phyloP scores from a whole-genome alignment of 2,113 vertebrate species.

The Dinomys branickii region DNA sequence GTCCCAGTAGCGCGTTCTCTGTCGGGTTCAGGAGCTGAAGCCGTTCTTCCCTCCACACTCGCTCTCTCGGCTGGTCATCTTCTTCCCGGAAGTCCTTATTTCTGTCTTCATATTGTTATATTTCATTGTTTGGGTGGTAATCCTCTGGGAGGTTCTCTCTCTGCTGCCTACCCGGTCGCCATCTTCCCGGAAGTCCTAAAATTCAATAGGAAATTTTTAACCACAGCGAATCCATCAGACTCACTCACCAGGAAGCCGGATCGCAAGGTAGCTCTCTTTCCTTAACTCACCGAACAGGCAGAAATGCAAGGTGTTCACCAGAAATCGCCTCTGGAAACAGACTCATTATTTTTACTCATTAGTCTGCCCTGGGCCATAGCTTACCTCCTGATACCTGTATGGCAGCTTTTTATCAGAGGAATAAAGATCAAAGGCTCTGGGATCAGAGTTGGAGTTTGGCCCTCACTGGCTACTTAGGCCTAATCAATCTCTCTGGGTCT shows the following conservation, averaged over 20 bases:
- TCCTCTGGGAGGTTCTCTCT: too few relatives aligned
- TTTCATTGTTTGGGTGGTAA: too few relatives aligned
- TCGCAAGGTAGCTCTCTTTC: neutral
- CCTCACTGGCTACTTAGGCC: neutral
- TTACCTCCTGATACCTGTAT: neutral
- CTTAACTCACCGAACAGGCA: neutral
- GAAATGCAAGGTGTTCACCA: neutral
- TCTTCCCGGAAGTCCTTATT: too few relatives aligned
- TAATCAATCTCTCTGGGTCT: constrained; percentile 14
- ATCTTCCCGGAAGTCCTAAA: too few relatives aligned
- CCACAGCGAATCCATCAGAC: neutral
- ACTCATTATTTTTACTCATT: neutral
- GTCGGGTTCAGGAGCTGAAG: too few relatives aligned
- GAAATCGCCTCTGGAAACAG: neutral
- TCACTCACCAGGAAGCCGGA: neutral
- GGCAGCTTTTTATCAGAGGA: neutral
- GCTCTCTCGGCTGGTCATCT: too few relatives aligned
- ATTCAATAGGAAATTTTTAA: constrained; percentile 22
- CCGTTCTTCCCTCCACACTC: too few relatives aligned
- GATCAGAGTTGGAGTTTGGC: neutral
- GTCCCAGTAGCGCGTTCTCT: too few relatives aligned
- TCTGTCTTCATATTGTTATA: too few relatives aligned
- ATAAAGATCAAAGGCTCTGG: neutral
- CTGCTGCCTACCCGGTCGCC: too few relatives aligned
- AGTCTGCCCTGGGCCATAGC: neutral